These are phyloP conservation scores for Etheostoma nigrum DNA, from an alignment of 2,797 vertebrate species.

Conservation along the genomic window DNA sequence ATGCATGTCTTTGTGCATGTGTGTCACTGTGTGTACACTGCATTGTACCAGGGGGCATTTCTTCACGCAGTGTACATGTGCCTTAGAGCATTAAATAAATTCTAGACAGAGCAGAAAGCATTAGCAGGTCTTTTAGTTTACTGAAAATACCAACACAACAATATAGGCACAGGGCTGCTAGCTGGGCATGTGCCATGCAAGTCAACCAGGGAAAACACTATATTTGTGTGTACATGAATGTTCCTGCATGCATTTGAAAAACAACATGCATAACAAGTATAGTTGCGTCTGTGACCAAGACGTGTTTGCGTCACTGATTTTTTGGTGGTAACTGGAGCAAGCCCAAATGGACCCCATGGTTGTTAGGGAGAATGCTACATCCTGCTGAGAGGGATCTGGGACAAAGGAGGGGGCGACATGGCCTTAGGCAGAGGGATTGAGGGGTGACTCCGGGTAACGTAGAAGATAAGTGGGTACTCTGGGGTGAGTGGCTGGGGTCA, in stretches of 20 bases:
- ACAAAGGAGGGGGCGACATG: constrained; percentile 69
- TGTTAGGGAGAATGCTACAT: constrained; percentile 70
- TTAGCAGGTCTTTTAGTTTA: constrained; percentile 73
- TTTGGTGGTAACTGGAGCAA: constrained; percentile 72
- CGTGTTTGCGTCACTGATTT: constrained; percentile 48
- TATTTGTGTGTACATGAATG: constrained; percentile 10
- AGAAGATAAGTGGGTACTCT: constrained; percentile 72
- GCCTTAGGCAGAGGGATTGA: constrained; percentile 50
- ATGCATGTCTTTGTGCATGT: constrained; percentile 11
- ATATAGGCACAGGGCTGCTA: constrained; percentile 40
- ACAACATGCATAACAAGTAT: neutral
- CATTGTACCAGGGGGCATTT: constrained; percentile 54
- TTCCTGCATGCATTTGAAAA: constrained; percentile 2
- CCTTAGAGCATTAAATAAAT: constrained; percentile 75
- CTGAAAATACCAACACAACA: constrained; percentile 59
- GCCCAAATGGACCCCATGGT: constrained; percentile 70
- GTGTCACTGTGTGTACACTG: constrained; percentile 17
- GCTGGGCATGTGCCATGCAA: constrained; percentile 40
- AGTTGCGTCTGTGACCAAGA: constrained; percentile 34
- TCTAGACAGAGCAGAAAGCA: constrained; percentile 73
- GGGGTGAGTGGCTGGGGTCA: constrained; percentile 57
- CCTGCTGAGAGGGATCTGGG: constrained; percentile 77
- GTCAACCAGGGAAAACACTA: constrained; percentile 25
- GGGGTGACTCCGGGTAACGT: constrained; percentile 65
- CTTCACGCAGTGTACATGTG: constrained; percentile 53